Percentiles rank a stretch among this genome's conserved stretches.
Evolutionary conservation across 2,113 vertebrate species (phyloP).

Genomic region (rat (Rattus norvegicus)): DNA sequence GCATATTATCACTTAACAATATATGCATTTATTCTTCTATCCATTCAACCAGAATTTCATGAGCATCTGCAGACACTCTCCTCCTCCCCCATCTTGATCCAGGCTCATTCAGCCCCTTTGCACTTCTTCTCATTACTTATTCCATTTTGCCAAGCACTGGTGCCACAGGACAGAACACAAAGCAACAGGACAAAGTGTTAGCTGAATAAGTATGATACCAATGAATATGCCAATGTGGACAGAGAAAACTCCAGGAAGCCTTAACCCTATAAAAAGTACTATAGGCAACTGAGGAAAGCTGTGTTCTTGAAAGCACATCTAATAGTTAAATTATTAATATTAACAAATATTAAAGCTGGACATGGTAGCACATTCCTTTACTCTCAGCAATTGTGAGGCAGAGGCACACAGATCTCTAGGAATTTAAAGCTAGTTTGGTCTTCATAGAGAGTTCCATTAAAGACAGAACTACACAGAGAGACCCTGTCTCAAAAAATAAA

Average conservation of each 20-base stretch:
- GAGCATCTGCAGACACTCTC: background rate
- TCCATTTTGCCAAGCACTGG: background rate
- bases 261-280: background rate
- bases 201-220: background rate
- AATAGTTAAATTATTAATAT: conserved; percentile 40
- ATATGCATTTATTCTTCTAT: background rate
- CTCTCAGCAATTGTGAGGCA: background rate
- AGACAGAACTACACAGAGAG: background rate
- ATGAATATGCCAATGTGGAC: background rate
- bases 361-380: background rate
- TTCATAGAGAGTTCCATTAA: background rate
- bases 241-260: background rate
- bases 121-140: background rate
- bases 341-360: background rate
- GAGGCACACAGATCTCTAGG: background rate
- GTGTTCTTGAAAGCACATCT: background rate
- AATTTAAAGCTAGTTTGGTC: background rate
- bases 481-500: background rate
- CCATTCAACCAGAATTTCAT: background rate
- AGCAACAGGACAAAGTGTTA: background rate
- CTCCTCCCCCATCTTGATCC: background rate
- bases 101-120: background rate
- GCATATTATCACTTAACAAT: background rate
- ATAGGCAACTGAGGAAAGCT: background rate
- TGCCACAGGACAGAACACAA: background rate